Evolutionary conservation across 2,888 invertebrate species (phyloP), one percentile per base, ranked within the genome.

Genomic region (Drosophila neonasuta): DNA sequence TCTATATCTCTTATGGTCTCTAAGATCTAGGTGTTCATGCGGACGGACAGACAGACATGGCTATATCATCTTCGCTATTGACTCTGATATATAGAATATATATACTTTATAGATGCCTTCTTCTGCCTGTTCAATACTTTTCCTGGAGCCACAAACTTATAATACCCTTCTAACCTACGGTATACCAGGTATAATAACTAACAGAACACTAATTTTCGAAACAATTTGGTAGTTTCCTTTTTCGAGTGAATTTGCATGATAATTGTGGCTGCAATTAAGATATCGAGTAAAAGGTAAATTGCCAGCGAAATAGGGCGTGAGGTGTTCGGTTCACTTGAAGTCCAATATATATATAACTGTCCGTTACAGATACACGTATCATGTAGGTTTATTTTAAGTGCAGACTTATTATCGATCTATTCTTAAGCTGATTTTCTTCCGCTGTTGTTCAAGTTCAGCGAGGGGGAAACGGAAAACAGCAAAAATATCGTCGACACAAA

Each of bases 391-490:
- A 29, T 6, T 58, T 17, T 60, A 54, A 57, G 50, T 69, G 34
- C 20, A 42, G 65, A 50, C 77, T 57, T 50, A 69, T 66, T 84
- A 84, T 80, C 77, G 80, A 80, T 77, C 79, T 77, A 50, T 45
- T 52, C 66, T 68, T 77, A 81, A 81, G 82, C 75, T 58, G 68
- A 68, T 84, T 84, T 66, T 69, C 66, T 60, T 58, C 55, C 50
- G 60, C 10, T 60, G 56, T 34, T 42, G 50, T 36, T 75, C 80
- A 84, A 84, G 85, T 84, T 81, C 85, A 81, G 79, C 24, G 71
- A 24, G 46, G 15, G 59, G 46, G 56, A 52, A 64, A 39, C 45
- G 54, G 39, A 63, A 57, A 58, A 48, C 45, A 13, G 30, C 10
- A 65, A 32, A 69, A 66, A 67, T 58, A 48, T 45, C 75, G 66